Evolutionary conservation across 2,797 vertebrate species (phyloP).

Genomic region (Pseudomugil tenellus): DNA sequence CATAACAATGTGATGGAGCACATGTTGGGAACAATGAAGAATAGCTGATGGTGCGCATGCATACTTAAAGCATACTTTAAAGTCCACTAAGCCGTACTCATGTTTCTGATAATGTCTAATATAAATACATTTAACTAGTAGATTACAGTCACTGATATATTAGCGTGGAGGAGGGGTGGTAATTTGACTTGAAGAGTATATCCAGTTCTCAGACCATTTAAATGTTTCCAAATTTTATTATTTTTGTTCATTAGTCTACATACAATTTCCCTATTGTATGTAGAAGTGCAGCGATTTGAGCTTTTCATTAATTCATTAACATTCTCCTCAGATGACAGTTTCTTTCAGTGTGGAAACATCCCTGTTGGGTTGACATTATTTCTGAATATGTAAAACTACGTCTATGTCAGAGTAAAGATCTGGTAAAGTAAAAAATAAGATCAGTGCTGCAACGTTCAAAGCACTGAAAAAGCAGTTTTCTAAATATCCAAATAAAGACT

Average conservation of each 20-base stretch:
- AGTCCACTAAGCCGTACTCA: neutral
- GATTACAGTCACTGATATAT: neutral
- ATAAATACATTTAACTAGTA: neutral
- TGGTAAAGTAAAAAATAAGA: neutral
- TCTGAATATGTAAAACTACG: neutral
- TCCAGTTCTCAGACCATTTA: neutral
- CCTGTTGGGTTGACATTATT: neutral
- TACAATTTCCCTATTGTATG: neutral
- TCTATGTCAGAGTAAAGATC: neutral
- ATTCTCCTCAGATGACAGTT: neutral
- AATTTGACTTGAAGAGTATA: neutral
- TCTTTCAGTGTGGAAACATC: neutral
- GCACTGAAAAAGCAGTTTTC: neutral
- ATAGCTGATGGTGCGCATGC: constrained; percentile 9
- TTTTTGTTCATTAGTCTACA: neutral
- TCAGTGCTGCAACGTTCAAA: neutral
- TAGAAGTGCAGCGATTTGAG: neutral
- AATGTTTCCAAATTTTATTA: neutral
- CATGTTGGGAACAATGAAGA: constrained; percentile 6
- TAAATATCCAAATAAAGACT: too few relatives aligned
- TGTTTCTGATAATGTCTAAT: neutral
- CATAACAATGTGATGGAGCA: neutral
- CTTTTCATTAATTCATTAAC: neutral
- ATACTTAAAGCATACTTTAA: neutral
- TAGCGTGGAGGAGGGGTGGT: neutral